These are phyloP conservation scores for Venturia canescens DNA, from an alignment of 1,140 invertebrate species.

Conservation along the genomic window DNA sequence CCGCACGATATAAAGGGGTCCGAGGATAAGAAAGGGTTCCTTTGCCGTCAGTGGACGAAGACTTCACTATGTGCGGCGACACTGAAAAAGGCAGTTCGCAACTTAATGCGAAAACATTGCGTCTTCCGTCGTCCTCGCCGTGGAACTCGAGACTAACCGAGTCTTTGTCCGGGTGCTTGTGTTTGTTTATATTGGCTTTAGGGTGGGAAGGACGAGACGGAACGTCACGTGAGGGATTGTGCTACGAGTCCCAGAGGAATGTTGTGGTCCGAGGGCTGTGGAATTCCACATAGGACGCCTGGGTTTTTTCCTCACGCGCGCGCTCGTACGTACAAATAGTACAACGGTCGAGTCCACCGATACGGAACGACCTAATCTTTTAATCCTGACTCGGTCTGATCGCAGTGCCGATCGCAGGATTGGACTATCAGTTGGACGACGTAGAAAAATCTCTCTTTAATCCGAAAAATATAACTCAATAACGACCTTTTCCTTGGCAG, in stretches of 20 bases:
- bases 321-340: slow-evolving; percentile 33
- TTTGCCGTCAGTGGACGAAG: neutral
- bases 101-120: slow-evolving; percentile 70
- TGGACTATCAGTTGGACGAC: slow-evolving; percentile 27
- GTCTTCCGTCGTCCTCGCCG: slow-evolving; percentile 47
- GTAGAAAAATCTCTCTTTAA: neutral
- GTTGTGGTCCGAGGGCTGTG: slow-evolving; percentile 28
- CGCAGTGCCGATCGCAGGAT: slow-evolving; percentile 40
- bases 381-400: slow-evolving; percentile 57
- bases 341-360: slow-evolving; percentile 33
- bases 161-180: slow-evolving; percentile 12
- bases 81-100: slow-evolving; percentile 57
- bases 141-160: slow-evolving; percentile 27
- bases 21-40: neutral
- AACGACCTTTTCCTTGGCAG: neutral
- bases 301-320: neutral
- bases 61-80: neutral
- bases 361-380: slow-evolving; percentile 65
- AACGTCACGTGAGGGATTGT: slow-evolving; percentile 69
- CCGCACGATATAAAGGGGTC: neutral
- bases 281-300: neutral
- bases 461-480: neutral
- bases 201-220: slow-evolving; percentile 36
- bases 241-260: slow-evolving; percentile 59
- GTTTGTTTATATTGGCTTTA: neutral